Evolutionary conservation across 2,888 invertebrate genomes (phyloP).

Genomic region (Drosophila pseudotalamancana): DNA sequence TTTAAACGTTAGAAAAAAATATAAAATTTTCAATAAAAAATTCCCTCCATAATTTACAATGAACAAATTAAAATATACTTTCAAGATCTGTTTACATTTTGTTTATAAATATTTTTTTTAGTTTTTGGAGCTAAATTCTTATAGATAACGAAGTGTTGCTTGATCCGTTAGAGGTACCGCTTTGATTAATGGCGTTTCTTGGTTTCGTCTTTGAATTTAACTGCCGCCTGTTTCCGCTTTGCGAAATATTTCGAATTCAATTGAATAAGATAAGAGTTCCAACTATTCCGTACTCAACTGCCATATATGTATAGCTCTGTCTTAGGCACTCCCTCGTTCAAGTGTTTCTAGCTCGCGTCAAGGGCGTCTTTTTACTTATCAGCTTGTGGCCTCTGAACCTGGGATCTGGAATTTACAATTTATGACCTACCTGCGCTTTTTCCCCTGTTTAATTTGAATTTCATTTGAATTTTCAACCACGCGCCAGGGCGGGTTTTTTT

Average conservation of each 20-base stretch:
- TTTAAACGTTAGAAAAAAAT: no score
- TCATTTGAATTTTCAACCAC: conserved; percentile 10
- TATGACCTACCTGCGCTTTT: conserved; percentile 55
- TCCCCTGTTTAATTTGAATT: conserved; percentile 37
- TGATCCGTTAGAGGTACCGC: no score
- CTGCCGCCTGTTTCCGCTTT: conserved; percentile 40
- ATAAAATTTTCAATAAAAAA: no score
- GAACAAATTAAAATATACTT: neutral
- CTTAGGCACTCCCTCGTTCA: neutral
- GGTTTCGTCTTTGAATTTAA: neutral
- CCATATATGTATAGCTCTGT: neutral
- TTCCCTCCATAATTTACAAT: no score
- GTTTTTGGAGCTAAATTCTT: no score
- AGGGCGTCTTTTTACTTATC: conserved; percentile 21
- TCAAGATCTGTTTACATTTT: no score
- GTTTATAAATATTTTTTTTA: no score
- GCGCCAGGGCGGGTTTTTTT: conserved; percentile 20
- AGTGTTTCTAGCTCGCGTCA: conserved; percentile 34
- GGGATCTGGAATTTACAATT: no score
- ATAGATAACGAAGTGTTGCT: no score
- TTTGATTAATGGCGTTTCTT: no score
- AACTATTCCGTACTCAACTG: conserved; percentile 9
- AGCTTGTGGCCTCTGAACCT: conserved; percentile 20
- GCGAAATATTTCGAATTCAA: conserved; percentile 49
- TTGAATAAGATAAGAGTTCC: conserved; percentile 51